Evolutionary conservation across 1,140 invertebrate species (phyloP).

Genomic region (Aricia agestis): DNA sequence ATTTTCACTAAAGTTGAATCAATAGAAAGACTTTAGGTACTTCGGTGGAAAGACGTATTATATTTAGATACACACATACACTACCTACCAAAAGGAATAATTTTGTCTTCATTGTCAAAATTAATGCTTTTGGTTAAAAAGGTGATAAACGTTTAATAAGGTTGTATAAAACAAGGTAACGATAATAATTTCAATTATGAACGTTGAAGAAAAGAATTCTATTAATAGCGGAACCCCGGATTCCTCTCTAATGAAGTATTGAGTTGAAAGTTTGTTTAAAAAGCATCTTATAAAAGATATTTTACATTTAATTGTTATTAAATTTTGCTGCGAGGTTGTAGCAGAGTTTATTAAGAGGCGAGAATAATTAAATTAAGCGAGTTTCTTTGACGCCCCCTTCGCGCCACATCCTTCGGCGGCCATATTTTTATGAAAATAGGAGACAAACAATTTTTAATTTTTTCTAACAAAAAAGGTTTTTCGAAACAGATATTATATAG

Average conservation of each 20-base stretch:
- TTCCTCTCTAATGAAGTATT: slow-evolving; percentile 12
- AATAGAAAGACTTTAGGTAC: too few relatives aligned
- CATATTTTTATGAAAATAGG: slow-evolving; percentile 62
- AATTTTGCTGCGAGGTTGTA: slow-evolving; percentile 42
- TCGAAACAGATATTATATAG: neutral
- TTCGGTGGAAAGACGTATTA: too few relatives aligned
- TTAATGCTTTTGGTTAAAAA: too few relatives aligned
- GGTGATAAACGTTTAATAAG: slow-evolving; percentile 15
- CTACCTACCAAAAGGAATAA: too few relatives aligned
- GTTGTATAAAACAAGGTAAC: neutral
- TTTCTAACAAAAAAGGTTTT: neutral
- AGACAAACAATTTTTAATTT: slow-evolving; percentile 17
- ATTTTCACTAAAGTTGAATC: too few relatives aligned
- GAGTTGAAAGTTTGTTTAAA: slow-evolving; percentile 12
- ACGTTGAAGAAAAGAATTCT: neutral
- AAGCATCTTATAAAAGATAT: slow-evolving; percentile 11
- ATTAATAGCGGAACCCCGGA: neutral
- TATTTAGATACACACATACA: too few relatives aligned
- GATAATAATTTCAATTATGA: neutral
- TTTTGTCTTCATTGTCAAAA: too few relatives aligned
- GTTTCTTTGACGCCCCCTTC: slow-evolving; percentile 59
- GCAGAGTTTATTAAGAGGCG: slow-evolving; percentile 56
- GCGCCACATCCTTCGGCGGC: slow-evolving; percentile 25
- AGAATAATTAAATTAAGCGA: slow-evolving; percentile 64
- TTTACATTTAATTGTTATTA: slow-evolving; percentile 35